phyloP scores from a whole-genome alignment of 37 sponge, comb jelly and placozoan genomes.

The Amphimedon queenslandica region DNA sequence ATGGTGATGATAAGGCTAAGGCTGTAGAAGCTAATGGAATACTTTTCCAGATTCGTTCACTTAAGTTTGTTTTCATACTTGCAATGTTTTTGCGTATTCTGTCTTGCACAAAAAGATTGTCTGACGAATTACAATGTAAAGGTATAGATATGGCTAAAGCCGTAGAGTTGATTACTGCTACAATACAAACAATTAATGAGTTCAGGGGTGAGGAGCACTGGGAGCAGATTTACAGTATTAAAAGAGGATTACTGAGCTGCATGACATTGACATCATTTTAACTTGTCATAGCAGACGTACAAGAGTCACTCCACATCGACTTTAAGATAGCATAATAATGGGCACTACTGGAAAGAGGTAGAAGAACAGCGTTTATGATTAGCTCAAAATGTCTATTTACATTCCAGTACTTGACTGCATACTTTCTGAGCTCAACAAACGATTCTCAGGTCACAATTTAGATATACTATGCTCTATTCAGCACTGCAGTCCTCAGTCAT shows the following conservation, averaged over 20 bases:
- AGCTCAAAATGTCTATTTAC: no score
- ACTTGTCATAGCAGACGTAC: background rate
- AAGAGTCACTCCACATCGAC: background rate
- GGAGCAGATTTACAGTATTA: background rate
- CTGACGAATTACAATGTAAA: constrained; percentile 29
- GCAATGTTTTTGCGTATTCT: constrained; percentile 20
- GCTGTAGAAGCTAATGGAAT: constrained; percentile 41
- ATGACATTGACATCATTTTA: background rate
- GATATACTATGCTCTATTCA: background rate
- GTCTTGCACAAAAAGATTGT: constrained; percentile 26
- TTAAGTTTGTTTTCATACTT: constrained; percentile 20
- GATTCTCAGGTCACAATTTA: background rate
- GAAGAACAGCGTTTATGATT: no score
- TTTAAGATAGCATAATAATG: no score
- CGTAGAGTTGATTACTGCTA: background rate
- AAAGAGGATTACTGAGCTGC: background rate
- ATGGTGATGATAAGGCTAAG: constrained; percentile 14
- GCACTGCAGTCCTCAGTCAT: background rate
- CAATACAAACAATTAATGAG: background rate
- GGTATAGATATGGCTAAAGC: background rate
- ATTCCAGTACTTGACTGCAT: background rate
- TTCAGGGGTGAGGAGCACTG: background rate
- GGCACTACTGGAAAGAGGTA: no score
- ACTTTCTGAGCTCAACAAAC: background rate
- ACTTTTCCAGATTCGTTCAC: constrained; percentile 17